A percentile compares a stretch with the other conserved stretches of the same genome.
These are phyloP conservation scores for Myoxocephalus aenaeus DNA, from an alignment of 2,797 vertebrate genomes.

Conservation along the genomic window DNA sequence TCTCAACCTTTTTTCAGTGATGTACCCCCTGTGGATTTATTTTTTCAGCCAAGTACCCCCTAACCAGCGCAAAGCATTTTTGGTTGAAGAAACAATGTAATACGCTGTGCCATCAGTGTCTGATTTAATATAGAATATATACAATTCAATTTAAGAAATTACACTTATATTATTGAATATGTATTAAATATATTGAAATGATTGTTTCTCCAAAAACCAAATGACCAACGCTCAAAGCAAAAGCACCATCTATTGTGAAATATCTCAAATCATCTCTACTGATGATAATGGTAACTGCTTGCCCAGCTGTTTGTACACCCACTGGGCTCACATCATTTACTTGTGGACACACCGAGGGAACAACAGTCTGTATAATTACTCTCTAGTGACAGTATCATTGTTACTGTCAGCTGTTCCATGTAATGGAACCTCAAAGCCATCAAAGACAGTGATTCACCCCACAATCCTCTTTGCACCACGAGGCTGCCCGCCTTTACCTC, in stretches of 20 bases:
- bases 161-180: no score
- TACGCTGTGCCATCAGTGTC: no score
- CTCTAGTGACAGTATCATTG: constrained; percentile 68
- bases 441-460: constrained; percentile 76
- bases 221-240: neutral
- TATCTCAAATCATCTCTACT: constrained; percentile 10
- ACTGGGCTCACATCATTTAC: constrained; percentile 41
- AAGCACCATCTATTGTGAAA: constrained; percentile 6
- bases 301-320: constrained; percentile 7
- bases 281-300: constrained; percentile 16
- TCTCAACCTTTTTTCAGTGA: no score
- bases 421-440: constrained; percentile 66
- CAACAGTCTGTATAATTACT: constrained; percentile 66
- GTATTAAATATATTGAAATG: no score
- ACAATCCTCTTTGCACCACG: constrained; percentile 62
- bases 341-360: constrained; percentile 34
- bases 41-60: no score
- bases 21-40: no score
- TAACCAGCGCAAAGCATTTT: no score
- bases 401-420: constrained; percentile 63
- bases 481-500: constrained; percentile 70
- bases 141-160: no score
- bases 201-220: neutral
- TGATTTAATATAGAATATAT: no score
- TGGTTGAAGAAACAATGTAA: no score